phyloP scores from a whole-genome alignment of 2,113 vertebrate species.

The Vimba vimba region DNA sequence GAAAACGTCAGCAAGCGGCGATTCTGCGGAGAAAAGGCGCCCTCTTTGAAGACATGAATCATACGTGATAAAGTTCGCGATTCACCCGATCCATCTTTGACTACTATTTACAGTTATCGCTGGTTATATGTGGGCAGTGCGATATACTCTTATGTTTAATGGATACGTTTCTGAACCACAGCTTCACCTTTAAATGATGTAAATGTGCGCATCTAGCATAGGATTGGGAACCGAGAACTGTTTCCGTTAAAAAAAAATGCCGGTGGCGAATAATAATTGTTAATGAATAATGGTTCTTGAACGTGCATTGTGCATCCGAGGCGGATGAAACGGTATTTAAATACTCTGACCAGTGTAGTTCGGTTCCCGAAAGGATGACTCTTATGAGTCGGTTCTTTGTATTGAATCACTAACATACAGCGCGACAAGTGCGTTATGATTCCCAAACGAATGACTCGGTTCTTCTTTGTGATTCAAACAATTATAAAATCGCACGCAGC shows the following conservation, averaged over 20 bases:
- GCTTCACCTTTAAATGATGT: not conserved
- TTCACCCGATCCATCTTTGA: not conserved
- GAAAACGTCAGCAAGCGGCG: slow-evolving; percentile 79
- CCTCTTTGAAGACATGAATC: slow-evolving; percentile 77
- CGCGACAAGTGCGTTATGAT: not conserved
- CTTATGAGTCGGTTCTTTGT: slow-evolving; percentile 12
- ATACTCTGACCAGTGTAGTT: not conserved
- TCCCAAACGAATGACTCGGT: not conserved
- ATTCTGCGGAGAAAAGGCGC: slow-evolving; percentile 77
- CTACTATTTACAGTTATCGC: not conserved
- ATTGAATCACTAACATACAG: not conserved
- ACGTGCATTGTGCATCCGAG: not conserved
- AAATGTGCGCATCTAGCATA: not conserved
- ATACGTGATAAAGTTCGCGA: slow-evolving; percentile 32
- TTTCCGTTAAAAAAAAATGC: not conserved
- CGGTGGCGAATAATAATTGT: not conserved
- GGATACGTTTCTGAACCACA: not conserved
- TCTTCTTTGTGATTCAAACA: not conserved
- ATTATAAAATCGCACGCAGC: not conserved
- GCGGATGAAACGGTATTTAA: not conserved
- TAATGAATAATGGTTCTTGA: not conserved
- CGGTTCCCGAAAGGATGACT: not conserved
- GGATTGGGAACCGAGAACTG: too few relatives aligned
- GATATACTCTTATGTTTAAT: not conserved
- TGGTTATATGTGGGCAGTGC: not conserved